Evolutionary conservation across 2,113 vertebrate species (phyloP).

Genomic region (Lophius piscatorius): DNA sequence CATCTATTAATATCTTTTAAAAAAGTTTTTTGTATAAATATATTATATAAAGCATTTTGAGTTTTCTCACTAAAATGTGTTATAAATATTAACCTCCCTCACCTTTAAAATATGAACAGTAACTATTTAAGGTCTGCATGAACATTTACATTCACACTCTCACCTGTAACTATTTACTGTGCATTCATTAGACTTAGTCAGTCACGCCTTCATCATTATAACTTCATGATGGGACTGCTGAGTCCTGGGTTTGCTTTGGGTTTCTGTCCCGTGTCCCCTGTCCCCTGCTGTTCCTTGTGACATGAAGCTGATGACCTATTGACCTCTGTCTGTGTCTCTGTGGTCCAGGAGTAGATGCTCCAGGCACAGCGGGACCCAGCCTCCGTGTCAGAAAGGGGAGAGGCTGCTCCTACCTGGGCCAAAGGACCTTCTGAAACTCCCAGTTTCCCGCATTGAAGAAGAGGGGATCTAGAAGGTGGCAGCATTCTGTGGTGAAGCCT

Average conservation of each 20-base stretch:
- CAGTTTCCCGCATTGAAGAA: conserved; percentile 28
- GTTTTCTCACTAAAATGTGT: too few relatives aligned
- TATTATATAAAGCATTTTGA: too few relatives aligned
- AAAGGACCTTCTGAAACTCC: conserved; percentile 51
- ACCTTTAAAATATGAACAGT: too few relatives aligned
- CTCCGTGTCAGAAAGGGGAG: conserved; percentile 66
- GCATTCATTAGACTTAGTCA: too few relatives aligned
- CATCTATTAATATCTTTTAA: too few relatives aligned
- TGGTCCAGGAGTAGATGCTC: conserved; percentile 77
- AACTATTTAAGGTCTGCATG: too few relatives aligned
- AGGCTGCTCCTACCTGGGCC: conserved; percentile 69
- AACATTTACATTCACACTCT: too few relatives aligned
- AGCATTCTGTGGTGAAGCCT: conserved; percentile 44
- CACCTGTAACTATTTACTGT: too few relatives aligned
- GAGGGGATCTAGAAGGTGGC: conserved; percentile 13
- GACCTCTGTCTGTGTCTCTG: conserved; percentile 11
- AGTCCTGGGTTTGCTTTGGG: neutral
- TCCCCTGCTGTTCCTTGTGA: conserved; percentile 36
- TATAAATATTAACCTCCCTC: too few relatives aligned
- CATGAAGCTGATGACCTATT: too few relatives aligned
- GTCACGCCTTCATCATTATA: neutral
- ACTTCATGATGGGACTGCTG: neutral
- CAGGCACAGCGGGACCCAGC: conserved; percentile 64
- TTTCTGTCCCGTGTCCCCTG: conserved; percentile 14
- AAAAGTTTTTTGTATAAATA: too few relatives aligned